Evolutionary conservation across 2,797 vertebrate species (phyloP).

Genomic region (Nannoperca obscura): DNA sequence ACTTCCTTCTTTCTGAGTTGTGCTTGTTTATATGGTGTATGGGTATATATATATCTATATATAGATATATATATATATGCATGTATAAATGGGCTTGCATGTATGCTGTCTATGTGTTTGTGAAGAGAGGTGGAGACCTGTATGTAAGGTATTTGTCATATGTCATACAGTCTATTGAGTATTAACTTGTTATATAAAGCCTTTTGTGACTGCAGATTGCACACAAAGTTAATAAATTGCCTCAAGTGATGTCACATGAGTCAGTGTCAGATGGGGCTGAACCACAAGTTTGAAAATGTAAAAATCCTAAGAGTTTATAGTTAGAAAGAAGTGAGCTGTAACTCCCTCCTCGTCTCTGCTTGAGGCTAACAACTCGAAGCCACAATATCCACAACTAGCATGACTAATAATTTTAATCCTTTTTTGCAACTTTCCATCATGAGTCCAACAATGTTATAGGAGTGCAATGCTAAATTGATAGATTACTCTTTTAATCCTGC

Average conservation of each 20-base stretch:
- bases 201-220: not conserved
- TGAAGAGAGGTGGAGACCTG: not conserved
- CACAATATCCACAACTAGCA: not conserved
- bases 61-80: not conserved
- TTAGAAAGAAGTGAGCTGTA: not conserved
- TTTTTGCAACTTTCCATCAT: not conserved
- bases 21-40: constrained; percentile 1
- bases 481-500: not conserved
- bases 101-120: not conserved
- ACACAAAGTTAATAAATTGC: too few relatives aligned
- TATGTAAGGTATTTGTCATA: too few relatives aligned
- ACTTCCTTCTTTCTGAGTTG: constrained; percentile 6
- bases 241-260: not conserved
- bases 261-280: not conserved
- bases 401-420: not conserved
- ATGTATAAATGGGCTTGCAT: not conserved
- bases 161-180: not conserved
- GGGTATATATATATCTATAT: not conserved
- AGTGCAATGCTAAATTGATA: not conserved
- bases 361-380: not conserved
- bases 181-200: not conserved
- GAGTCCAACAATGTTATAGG: not conserved
- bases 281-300: not conserved
- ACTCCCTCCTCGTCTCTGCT: not conserved
- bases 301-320: fast-evolving